Conservation (phyloP, 2,113 vertebrate genomes). For the Sylvia atricapilla region DNA sequence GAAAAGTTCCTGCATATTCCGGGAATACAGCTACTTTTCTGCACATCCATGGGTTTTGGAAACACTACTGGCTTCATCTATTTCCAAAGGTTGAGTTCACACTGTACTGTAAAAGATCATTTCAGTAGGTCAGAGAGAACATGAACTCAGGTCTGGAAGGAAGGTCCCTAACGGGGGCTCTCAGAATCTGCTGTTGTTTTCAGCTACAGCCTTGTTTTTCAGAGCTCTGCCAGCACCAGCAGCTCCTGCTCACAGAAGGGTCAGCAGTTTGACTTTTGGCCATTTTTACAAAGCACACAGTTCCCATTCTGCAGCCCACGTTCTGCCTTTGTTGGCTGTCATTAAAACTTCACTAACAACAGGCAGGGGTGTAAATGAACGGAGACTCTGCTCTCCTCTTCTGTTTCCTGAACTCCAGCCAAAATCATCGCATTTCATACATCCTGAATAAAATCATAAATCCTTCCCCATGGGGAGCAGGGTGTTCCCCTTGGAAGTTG, state of each 20-base stretch:
- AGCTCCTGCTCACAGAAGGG: not conserved
- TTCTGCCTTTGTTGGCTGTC: not conserved
- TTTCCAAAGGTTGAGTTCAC: not conserved
- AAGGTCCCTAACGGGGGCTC: not conserved
- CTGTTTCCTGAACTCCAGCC: constrained; percentile 17
- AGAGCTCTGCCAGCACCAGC: not conserved
- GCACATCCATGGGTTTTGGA: not conserved
- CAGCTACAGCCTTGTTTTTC: not conserved
- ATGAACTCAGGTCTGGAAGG: not conserved
- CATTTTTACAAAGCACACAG: not conserved
- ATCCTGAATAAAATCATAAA: constrained; percentile 49
- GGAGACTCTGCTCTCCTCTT: not conserved
- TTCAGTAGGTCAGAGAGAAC: not conserved
- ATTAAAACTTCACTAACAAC: not conserved
- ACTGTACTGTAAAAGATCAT: not conserved
- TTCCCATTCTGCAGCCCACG: not conserved
- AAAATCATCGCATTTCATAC: not conserved
- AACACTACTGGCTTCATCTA: not conserved
- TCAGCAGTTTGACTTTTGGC: not conserved
- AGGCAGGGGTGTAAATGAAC: constrained; percentile 1
- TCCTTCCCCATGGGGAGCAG: not conserved
- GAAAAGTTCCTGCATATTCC: not conserved
- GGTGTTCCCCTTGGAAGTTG: constrained; percentile 16
- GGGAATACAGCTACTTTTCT: not conserved
- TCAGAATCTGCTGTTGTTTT: not conserved